These are phyloP conservation scores for Drosophila pseudotakahashii DNA, from an alignment of 2,888 invertebrate genomes.

Conservation along the genomic window DNA sequence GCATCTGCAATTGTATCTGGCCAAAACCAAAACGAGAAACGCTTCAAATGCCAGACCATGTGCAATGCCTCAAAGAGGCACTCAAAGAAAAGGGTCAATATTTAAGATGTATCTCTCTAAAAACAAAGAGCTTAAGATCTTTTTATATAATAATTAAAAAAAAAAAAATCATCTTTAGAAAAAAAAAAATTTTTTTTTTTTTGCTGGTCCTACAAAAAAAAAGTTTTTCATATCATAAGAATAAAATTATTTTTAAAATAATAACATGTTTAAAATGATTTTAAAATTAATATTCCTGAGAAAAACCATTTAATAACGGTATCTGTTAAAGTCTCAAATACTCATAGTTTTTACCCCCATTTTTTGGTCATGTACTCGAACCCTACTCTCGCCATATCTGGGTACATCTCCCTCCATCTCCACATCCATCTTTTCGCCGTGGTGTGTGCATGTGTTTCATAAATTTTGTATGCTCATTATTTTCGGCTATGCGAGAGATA, in stretches of 20 bases:
- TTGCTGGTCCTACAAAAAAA: too few species aligned
- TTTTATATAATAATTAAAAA: too few species aligned
- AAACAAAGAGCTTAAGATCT: too few species aligned
- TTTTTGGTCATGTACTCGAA: neutral
- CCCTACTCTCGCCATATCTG: conserved; percentile 8
- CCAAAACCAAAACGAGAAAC: conserved; percentile 31
- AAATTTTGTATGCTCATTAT: conserved; percentile 62
- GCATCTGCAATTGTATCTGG: conserved; percentile 31
- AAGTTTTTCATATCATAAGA: too few species aligned
- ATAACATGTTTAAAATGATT: neutral
- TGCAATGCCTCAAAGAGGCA: conserved; percentile 21
- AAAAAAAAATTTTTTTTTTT: too few species aligned
- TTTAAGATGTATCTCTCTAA: neutral
- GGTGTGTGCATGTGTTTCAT: conserved; percentile 53
- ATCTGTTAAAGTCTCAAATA: too few species aligned
- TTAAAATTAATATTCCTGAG: too few species aligned
- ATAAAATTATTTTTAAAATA: too few species aligned
- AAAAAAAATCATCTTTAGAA: too few species aligned
- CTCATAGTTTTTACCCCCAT: neutral
- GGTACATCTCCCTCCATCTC: conserved; percentile 12
- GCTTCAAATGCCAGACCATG: conserved; percentile 23
- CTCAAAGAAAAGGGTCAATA: conserved; percentile 3
- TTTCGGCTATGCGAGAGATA: conserved; percentile 59
- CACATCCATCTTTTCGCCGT: conserved; percentile 9
- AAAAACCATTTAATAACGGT: too few species aligned